Base-by-base conservation (phyloP, 2,113 vertebrate species). In the Phrynosoma blainvillii region DNA sequence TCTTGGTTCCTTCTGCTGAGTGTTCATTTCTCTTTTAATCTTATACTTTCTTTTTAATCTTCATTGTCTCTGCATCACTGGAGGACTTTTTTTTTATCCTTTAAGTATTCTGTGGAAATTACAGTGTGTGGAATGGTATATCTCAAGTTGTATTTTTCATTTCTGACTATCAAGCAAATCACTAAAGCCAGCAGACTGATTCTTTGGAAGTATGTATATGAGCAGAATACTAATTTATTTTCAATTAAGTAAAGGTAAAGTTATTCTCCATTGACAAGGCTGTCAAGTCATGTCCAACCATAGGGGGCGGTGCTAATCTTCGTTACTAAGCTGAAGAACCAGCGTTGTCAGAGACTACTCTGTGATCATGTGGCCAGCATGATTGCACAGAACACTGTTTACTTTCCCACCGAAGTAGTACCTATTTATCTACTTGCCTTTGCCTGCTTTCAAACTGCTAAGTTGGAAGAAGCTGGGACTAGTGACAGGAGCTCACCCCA, bases 31-130 rank as follows among this genome's bases (percentile, higher is more conserved):
- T 93, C 96, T 97, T 97, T 97, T 97, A 97, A 97, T 97, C 96
- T 97, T 97, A 96, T 95, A 94, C 95, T 95, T 95, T 96, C 96
- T 97, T 97, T 97, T 97, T 97, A 97, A 97, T 97, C 96, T 97
- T 90, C 93, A 94, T 96, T 95, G 96, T 96, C 93, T 94, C 94
- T 81, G 94, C 79, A 93, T 94, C 95, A 96, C 93, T 95, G 95
- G 95, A 96, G 91, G 92, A 95, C 92, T 95, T 96, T 96, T 95
- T 96, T 96, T 88, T 70, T 74, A 89, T 96, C 93, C 95, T 82
- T 70, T 83, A 88, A 77, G 73, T 56, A 88, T 95, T 92, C 91
- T 92, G 92, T 95, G 93, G 95, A 96, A 94, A 93, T 95, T 95
- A 95, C 95, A 95, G 25, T 71, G 93, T 85, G 80, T 94, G 93